These are phyloP conservation scores for Hypomecis atomaria DNA, from an alignment of 2,888 invertebrate species.

Conservation along the genomic window DNA sequence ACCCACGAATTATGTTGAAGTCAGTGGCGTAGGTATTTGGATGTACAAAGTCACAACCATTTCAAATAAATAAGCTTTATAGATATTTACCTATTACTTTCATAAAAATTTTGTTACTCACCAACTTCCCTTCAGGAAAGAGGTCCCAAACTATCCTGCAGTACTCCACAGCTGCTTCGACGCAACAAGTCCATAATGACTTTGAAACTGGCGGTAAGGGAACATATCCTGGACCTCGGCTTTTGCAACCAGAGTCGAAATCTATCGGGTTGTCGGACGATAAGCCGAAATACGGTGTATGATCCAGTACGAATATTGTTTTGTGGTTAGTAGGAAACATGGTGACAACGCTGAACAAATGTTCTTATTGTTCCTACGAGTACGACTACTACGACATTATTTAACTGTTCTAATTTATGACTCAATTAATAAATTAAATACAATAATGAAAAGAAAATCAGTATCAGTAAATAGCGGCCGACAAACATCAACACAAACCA, in stretches of 20 bases:
- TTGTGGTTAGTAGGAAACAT: constrained; percentile 94
- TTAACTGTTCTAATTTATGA: too few relatives aligned
- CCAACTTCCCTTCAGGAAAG: constrained; percentile 95
- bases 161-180: constrained; percentile 98
- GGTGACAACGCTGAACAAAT: neutral
- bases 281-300: constrained; percentile 95
- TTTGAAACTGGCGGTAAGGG: constrained; percentile 94
- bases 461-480: too few relatives aligned
- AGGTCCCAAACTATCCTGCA: constrained; percentile 98
- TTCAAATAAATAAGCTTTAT: too few relatives aligned
- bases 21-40: too few relatives aligned
- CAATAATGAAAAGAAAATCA: neutral
- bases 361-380: too few relatives aligned
- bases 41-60: too few relatives aligned
- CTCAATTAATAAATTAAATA: neutral
- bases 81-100: neutral
- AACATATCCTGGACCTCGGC: constrained; percentile 88
- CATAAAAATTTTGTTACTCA: constrained; percentile 62
- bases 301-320: constrained; percentile 97
- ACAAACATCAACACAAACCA: too few relatives aligned
- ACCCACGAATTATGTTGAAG: too few relatives aligned
- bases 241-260: constrained; percentile 89
- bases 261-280: constrained; percentile 93
- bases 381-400: too few relatives aligned
- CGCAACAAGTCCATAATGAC: constrained; percentile 97